Percentiles rank a stretch among this genome's conserved stretches.
phyloP scores from a whole-genome alignment of 2,888 invertebrate genomes.

The Phyllotreta striolata region DNA sequence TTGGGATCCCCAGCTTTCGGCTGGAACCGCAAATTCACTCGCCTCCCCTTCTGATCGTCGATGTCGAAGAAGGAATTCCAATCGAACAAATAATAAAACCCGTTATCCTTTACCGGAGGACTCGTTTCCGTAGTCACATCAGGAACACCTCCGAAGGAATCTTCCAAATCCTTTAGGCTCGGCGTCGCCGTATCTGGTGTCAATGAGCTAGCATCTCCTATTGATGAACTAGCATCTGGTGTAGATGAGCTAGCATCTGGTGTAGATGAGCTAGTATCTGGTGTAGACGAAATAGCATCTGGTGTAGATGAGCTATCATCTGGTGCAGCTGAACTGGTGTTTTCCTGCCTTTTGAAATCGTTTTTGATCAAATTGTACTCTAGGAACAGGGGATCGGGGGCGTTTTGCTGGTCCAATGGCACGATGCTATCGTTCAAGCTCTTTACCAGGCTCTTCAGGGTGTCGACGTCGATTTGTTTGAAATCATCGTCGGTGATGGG shows the following conservation, averaged over 20 bases:
- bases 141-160: conserved; percentile 77
- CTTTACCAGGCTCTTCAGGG: conserved; percentile 54
- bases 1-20: conserved; percentile 83
- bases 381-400: conserved; percentile 60
- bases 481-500: conserved; percentile 60
- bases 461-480: conserved; percentile 57
- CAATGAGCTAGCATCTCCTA: conserved; percentile 41
- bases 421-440: conserved; percentile 45
- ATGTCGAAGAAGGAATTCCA: conserved; percentile 89
- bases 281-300: conserved; percentile 26
- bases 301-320: conserved; percentile 26
- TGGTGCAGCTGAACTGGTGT: conserved; percentile 15
- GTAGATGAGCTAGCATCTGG: conserved; percentile 34
- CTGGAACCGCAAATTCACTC: conserved; percentile 81
- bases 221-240: conserved; percentile 34
- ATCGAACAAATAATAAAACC: conserved; percentile 85
- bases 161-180: conserved; percentile 74
- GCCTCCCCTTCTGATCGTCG: conserved; percentile 73
- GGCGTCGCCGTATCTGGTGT: conserved; percentile 58
- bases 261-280: conserved; percentile 34
- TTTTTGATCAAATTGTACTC: conserved; percentile 58
- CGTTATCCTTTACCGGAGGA: conserved; percentile 70
- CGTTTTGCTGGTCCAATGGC: conserved; percentile 53
- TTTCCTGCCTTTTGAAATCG: conserved; percentile 65
- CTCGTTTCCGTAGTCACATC: conserved; percentile 60